Conservation (phyloP, 2,888 invertebrate genomes). For the Synergus laeviventris region DNA sequence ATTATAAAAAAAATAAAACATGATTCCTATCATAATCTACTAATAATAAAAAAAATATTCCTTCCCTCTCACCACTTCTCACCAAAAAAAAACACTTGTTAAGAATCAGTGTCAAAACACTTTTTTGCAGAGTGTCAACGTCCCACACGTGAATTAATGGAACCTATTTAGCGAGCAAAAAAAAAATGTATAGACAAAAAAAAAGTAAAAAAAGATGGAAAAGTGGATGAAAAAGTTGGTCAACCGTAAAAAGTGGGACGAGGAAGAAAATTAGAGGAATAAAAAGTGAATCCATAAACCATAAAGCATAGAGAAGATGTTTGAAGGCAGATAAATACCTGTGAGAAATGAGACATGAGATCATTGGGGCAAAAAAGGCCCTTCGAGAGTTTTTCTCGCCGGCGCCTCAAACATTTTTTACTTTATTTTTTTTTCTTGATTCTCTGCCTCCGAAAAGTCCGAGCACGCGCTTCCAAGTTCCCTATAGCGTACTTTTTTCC, state of each 20-base stretch:
- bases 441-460: constrained; percentile 8
- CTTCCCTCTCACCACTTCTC: neutral
- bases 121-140: neutral
- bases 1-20: neutral
- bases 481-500: neutral
- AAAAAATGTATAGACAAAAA: neutral
- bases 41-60: neutral
- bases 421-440: constrained; percentile 1
- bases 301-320: constrained; percentile 11
- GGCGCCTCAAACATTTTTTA: constrained; percentile 23
- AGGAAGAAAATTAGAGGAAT: neutral
- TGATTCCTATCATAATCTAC: neutral
- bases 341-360: constrained; percentile 9
- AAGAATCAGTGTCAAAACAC: neutral
- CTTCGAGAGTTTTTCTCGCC: constrained; percentile 24
- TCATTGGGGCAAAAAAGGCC: constrained; percentile 33
- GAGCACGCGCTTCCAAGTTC: constrained; percentile 26
- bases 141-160: neutral
- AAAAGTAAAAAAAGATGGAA: neutral
- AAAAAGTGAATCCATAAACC: neutral
- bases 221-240: neutral
- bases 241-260: neutral
- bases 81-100: neutral
- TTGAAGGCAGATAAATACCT: constrained; percentile 9
- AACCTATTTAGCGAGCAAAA: neutral